Evolutionary conservation across 2,113 vertebrate species (phyloP).

Genomic region (Capreolus pygargus): DNA sequence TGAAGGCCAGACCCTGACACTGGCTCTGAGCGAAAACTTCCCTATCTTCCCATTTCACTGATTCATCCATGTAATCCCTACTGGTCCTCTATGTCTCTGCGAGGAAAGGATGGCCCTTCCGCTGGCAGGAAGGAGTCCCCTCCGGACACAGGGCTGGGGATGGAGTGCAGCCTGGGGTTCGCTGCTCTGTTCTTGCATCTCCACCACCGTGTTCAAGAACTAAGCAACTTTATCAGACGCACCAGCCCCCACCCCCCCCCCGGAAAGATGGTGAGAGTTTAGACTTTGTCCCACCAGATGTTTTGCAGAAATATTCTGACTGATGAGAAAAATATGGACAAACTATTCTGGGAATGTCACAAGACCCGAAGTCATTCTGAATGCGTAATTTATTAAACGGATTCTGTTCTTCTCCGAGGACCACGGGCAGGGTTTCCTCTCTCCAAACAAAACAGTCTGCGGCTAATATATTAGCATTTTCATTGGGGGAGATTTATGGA

Average conservation of each 20-base stretch:
- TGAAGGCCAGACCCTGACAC: background rate
- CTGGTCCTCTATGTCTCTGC: background rate
- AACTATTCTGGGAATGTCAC: slow-evolving; percentile 51
- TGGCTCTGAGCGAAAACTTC: background rate
- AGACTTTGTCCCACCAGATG: background rate
- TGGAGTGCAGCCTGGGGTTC: background rate
- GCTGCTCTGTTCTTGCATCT: rapidly evolving
- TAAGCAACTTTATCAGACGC: background rate
- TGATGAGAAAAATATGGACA: slow-evolving; percentile 58
- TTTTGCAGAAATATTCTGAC: slow-evolving; percentile 36
- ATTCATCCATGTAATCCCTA: too few species aligned
- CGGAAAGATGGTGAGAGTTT: background rate
- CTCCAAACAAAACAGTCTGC: slow-evolving; percentile 37
- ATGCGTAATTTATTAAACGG: slow-evolving; percentile 44
- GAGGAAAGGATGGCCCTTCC: background rate
- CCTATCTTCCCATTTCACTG: background rate
- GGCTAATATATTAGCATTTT: slow-evolving; percentile 2
- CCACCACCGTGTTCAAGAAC: background rate
- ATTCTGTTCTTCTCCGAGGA: slow-evolving; percentile 3
- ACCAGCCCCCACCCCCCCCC: background rate
- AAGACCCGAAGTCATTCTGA: slow-evolving; percentile 7
- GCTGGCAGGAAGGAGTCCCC: too few species aligned
- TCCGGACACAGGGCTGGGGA: too few species aligned
- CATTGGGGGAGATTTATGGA: slow-evolving; percentile 3
- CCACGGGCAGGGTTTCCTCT: background rate